Conservation (phyloP, 53 echinoderm and acorn worm species). For the Astropecten irregularis region DNA sequence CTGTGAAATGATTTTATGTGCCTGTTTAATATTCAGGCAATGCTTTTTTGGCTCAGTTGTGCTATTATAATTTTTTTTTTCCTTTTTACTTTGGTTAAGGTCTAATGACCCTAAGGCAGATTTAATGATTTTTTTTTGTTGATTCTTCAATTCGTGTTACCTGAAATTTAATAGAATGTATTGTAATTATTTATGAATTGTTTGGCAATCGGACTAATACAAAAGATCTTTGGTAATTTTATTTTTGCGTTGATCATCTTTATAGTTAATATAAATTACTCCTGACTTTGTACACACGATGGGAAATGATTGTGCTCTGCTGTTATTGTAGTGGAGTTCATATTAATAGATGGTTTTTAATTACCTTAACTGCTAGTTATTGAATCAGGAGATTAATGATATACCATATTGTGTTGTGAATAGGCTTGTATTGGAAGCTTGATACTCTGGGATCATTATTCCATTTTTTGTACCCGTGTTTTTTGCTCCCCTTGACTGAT, state of each 20-base stretch:
- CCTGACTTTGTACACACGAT: slow-evolving; percentile 51
- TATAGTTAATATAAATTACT: slow-evolving; percentile 24
- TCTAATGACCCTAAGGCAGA: slow-evolving; percentile 31
- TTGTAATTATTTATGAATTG: slow-evolving; percentile 69
- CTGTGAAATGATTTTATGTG: slow-evolving; percentile 56
- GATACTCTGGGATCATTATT: slow-evolving; percentile 52
- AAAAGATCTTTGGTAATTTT: slow-evolving; percentile 50
- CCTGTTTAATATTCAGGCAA: slow-evolving; percentile 49
- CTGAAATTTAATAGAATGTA: slow-evolving; percentile 66
- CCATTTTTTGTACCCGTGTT: slow-evolving; percentile 64
- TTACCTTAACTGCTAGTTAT: neutral
- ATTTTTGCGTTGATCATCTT: slow-evolving; percentile 60
- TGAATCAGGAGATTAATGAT: neutral
- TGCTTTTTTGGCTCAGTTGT: slow-evolving; percentile 48
- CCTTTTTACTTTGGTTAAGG: neutral
- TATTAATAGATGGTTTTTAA: no score
- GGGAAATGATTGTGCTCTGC: slow-evolving; percentile 12
- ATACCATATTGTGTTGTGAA: slow-evolving; percentile 11
- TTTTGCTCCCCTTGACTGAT: neutral
- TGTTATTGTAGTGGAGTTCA: slow-evolving; percentile 37
- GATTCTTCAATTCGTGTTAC: slow-evolving; percentile 56
- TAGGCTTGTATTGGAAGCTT: slow-evolving; percentile 54
- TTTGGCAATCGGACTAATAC: slow-evolving; percentile 62
- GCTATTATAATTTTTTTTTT: slow-evolving; percentile 8
- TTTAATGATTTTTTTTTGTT: slow-evolving; percentile 20